phyloP scores from a whole-genome alignment of 2,888 invertebrate genomes.

The Apodemia mormo region DNA sequence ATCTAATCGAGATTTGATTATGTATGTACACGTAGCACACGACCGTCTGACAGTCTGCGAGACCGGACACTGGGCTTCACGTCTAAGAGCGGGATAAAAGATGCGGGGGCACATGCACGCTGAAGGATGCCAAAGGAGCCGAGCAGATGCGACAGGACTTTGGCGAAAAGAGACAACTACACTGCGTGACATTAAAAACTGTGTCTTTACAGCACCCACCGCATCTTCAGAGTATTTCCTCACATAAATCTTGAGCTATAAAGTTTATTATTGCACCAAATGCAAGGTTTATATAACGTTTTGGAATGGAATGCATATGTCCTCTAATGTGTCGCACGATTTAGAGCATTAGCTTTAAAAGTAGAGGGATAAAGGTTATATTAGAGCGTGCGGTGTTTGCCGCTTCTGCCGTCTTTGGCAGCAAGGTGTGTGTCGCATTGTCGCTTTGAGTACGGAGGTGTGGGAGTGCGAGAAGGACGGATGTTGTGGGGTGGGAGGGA shows the following conservation, averaged over 20 bases:
- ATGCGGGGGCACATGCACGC: slow-evolving; percentile 72
- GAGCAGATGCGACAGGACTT: slow-evolving; percentile 79
- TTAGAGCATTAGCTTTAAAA: slow-evolving; percentile 66
- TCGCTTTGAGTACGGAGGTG: slow-evolving; percentile 61
- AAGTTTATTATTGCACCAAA: slow-evolving; percentile 42
- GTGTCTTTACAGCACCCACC: slow-evolving; percentile 75
- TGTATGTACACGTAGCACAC: slow-evolving; percentile 52
- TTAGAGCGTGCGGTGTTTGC: slow-evolving; percentile 52
- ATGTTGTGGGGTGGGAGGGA: slow-evolving; percentile 49
- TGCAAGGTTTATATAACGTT: slow-evolving; percentile 48
- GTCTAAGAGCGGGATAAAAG: slow-evolving; percentile 75
- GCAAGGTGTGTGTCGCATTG: slow-evolving; percentile 65
- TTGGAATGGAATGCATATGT: slow-evolving; percentile 51
- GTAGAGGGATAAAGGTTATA: slow-evolving; percentile 56
- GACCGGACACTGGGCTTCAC: slow-evolving; percentile 79
- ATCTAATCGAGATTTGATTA: slow-evolving; percentile 54
- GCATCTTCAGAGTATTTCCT: slow-evolving; percentile 39
- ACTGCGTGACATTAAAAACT: slow-evolving; percentile 80
- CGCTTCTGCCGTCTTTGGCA: slow-evolving; percentile 58
- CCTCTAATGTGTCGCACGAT: slow-evolving; percentile 79
- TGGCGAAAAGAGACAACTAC: slow-evolving; percentile 81
- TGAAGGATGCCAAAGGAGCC: slow-evolving; percentile 78
- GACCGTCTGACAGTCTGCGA: slow-evolving; percentile 71
- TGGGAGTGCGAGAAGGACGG: slow-evolving; percentile 67
- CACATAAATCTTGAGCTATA: slow-evolving; percentile 33